Evolutionary conservation across 2,797 vertebrate species (phyloP), one percentile per base, ranked within the genome.

Genomic region (Tenualosa thibaudeaui): DNA sequence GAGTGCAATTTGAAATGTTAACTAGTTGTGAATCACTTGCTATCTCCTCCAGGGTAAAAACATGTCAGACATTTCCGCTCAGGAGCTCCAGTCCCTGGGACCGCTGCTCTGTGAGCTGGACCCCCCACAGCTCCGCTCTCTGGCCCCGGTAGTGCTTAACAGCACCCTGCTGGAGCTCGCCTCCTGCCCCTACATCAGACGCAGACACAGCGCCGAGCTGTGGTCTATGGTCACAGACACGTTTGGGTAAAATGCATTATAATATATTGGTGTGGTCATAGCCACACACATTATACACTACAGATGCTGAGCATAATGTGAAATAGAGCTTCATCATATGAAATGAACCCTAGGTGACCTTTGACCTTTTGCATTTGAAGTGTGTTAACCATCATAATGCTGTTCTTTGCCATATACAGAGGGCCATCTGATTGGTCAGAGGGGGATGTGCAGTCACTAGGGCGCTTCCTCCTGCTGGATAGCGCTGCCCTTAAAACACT

Each of bases 51-150:
- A 96, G 95, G 93, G 89, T 1, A 82, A n/a, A 40, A 81, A 86
- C 81, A 17, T 92, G 13, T 92, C 93, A 81, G n/a, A 1, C 0
- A 58, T 95, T 85, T 90, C 90, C 12, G 0, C 49, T 0, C 88
- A 90, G 0, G 89, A 94, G 3, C 49, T 94, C 56, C 71, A 43
- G 60, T 87, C 40, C 75, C 87, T 96, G 0, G 94, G 94, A 1
- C 87, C 84, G 0, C 85, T 96, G 15, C 0, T 95, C 84, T 96
- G 95, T 86, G 93, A 95, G 87, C 53, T 95, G 75, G 13, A 85
- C 0, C 88, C 93, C 2, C 85, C 84, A 31, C 87, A 91, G 50
- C 90, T 96, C 19, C 6, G 58, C 3, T 86, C 86, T 58, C 83
- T 94, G 89, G 83, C 83, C 12, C 24, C 89, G 0, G 84, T 87